Evolutionary conservation across 53 echinoderm and acorn worm genomes (phyloP).

Genomic region (Paelopatides confundens): DNA sequence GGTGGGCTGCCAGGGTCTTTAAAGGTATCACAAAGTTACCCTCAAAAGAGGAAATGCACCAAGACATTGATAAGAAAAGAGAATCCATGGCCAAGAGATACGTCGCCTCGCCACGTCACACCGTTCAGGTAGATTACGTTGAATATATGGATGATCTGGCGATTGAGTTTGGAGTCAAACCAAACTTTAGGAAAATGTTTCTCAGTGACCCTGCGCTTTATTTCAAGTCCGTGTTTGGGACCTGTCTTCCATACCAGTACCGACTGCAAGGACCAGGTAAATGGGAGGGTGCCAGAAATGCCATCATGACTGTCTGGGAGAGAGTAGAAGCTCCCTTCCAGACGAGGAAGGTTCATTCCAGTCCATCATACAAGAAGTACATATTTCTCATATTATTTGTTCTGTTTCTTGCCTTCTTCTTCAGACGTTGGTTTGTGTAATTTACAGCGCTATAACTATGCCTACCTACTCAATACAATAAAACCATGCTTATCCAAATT

Average conservation of each 20-base stretch:
- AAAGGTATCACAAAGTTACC: slow-evolving; percentile 73
- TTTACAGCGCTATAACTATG: too few relatives aligned
- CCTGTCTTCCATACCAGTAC: slow-evolving; percentile 78
- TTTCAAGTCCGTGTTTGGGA: slow-evolving; percentile 68
- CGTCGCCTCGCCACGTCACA: slow-evolving; percentile 63
- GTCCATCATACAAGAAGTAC: slow-evolving; percentile 30
- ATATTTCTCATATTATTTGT: slow-evolving; percentile 57
- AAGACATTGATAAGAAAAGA: slow-evolving; percentile 49
- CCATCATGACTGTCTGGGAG: slow-evolving; percentile 79
- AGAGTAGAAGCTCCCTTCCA: slow-evolving; percentile 65
- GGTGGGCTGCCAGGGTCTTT: slow-evolving; percentile 88
- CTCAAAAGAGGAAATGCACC: slow-evolving; percentile 51
- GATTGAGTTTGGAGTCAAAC: slow-evolving; percentile 72
- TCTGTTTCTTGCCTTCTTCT: slow-evolving; percentile 25
- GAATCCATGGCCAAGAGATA: slow-evolving; percentile 68
- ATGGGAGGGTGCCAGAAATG: slow-evolving; percentile 78
- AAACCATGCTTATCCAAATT: too few relatives aligned
- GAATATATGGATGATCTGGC: slow-evolving; percentile 79
- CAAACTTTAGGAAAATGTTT: slow-evolving; percentile 71
- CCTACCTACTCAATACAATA: too few relatives aligned
- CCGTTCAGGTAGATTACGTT: slow-evolving; percentile 70
- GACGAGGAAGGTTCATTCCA: slow-evolving; percentile 40
- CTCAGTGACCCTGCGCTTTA: slow-evolving; percentile 73
- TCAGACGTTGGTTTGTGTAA: slow-evolving; percentile 5
- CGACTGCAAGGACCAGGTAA: slow-evolving; percentile 88